Conservation (phyloP, 2,113 vertebrate species). For the Phodopus roborovskii region DNA sequence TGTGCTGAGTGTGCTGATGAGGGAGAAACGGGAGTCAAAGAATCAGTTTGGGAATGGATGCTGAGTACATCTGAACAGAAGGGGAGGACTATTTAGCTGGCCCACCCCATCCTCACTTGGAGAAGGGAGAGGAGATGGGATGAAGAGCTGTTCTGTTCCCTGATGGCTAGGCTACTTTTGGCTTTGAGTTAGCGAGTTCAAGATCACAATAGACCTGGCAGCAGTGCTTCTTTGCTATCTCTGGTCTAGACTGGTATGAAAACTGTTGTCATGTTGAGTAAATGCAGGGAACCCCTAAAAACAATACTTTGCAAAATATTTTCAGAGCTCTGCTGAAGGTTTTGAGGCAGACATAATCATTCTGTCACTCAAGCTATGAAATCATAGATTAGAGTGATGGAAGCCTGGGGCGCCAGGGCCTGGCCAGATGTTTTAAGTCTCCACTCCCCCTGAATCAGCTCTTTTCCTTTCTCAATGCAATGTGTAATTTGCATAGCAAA, state of each 20-base stretch:
- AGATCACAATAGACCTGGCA: too few relatives aligned
- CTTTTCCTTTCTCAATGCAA: slow-evolving; percentile 12
- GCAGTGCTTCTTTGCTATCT: too few relatives aligned
- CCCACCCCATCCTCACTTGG: too few relatives aligned
- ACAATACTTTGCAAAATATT: slow-evolving; percentile 42
- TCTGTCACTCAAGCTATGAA: background rate
- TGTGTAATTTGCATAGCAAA: background rate
- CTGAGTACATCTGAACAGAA: too few relatives aligned
- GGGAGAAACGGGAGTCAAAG: background rate
- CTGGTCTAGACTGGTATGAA: too few relatives aligned
- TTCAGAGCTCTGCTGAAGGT: slow-evolving; percentile 27
- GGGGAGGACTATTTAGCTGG: too few relatives aligned
- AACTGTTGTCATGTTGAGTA: background rate
- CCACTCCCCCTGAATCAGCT: background rate
- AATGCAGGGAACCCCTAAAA: too few relatives aligned
- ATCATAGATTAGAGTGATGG: background rate
- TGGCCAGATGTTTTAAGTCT: background rate
- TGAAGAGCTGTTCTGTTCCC: too few relatives aligned
- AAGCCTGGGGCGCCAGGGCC: background rate
- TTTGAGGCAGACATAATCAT: background rate
- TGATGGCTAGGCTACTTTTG: too few relatives aligned
- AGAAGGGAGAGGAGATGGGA: too few relatives aligned
- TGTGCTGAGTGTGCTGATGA: background rate
- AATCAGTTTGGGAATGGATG: too few relatives aligned
- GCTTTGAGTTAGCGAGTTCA: too few relatives aligned